A percentile compares a stretch with the other conserved stretches of the same genome.
phyloP scores from a whole-genome alignment of 2,888 invertebrate genomes.

The Parnassius glacialis region DNA sequence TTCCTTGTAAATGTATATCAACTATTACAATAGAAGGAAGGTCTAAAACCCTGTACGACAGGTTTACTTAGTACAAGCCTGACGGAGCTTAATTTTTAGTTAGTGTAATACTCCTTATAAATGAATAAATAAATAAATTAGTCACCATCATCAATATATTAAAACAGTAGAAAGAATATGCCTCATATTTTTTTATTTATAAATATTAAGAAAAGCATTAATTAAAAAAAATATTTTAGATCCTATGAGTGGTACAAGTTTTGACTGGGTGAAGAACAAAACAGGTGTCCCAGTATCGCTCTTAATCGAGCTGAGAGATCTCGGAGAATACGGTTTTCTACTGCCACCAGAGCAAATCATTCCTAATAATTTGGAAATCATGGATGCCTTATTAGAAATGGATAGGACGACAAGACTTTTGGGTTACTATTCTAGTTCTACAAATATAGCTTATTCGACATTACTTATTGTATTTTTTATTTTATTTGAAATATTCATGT shows the following conservation, averaged over 20 bases:
- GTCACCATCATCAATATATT: too few species aligned
- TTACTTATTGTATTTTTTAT: conserved; percentile 32
- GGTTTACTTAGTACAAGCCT: too few species aligned
- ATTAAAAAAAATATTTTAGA: conserved; percentile 44
- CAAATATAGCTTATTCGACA: conserved; percentile 35
- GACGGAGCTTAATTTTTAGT: too few species aligned
- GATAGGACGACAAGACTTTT: conserved; percentile 54
- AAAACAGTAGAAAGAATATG: too few species aligned
- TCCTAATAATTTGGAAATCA: conserved; percentile 80
- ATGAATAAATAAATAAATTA: too few species aligned
- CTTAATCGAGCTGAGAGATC: conserved; percentile 82
- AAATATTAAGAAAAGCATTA: too few species aligned
- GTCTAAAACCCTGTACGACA: too few species aligned
- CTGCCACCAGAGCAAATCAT: conserved; percentile 77
- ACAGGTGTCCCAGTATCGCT: conserved; percentile 76
- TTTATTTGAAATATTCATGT: conserved; percentile 10
- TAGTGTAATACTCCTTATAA: too few species aligned
- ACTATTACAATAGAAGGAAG: too few species aligned
- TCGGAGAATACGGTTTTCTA: conserved; percentile 79
- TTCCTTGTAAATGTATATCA: too few species aligned
- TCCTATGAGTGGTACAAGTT: conserved; percentile 73
- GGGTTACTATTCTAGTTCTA: conserved; percentile 46
- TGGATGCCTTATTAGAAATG: conserved; percentile 78
- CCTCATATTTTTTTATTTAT: too few species aligned
- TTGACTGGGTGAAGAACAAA: conserved; percentile 81